Conservation (phyloP, 1,140 invertebrate genomes). For the Oryctes rhinoceros region DNA sequence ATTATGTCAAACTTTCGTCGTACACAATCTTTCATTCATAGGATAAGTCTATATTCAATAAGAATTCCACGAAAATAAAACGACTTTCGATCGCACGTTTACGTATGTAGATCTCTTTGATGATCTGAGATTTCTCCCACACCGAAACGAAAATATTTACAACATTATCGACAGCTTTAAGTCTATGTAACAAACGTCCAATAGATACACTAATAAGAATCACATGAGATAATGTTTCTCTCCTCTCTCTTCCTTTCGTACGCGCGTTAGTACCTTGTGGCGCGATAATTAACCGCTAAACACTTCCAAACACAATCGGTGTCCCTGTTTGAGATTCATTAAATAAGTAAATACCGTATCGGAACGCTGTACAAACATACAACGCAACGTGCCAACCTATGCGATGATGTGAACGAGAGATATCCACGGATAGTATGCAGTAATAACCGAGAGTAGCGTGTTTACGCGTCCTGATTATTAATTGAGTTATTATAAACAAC, state of each 20-base stretch:
- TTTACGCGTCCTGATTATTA: slow-evolving; percentile 10
- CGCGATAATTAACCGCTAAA: slow-evolving; percentile 18
- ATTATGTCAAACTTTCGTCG: neutral
- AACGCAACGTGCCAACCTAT: neutral
- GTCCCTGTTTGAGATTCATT: slow-evolving; percentile 18
- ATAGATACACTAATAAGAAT: slow-evolving; percentile 4
- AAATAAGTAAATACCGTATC: slow-evolving; percentile 14
- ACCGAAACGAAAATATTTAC: neutral
- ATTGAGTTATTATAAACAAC: slow-evolving; percentile 16
- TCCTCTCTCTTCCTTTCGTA: neutral
- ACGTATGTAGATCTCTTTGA: neutral
- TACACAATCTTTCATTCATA: neutral
- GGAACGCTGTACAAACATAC: neutral
- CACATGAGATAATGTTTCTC: slow-evolving; percentile 3
- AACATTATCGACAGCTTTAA: neutral
- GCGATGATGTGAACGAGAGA: neutral
- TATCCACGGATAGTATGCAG: neutral
- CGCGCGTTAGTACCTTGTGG: slow-evolving; percentile 8
- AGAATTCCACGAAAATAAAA: neutral
- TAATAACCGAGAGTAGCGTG: neutral
- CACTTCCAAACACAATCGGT: slow-evolving; percentile 4
- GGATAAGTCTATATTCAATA: neutral
- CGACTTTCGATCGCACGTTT: neutral
- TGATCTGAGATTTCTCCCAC: neutral
- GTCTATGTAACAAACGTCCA: neutral